Evolutionary conservation across 2,888 invertebrate genomes (phyloP), one percentile per base, ranked within the genome.

Genomic region (Automeris io): DNA sequence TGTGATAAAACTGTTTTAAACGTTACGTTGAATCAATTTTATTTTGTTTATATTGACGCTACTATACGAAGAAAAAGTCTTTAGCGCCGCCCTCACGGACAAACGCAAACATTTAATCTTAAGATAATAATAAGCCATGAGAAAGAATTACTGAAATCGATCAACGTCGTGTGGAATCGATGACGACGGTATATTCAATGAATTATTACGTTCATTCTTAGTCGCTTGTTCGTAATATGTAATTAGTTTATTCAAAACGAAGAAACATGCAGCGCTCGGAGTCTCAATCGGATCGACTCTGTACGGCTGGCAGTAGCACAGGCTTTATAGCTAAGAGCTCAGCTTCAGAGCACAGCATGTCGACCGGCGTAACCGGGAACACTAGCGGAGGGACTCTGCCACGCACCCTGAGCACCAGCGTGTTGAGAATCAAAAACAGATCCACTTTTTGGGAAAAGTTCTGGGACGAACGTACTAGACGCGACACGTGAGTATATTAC

Each of bases 401-500:
- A 2, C 86, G 93, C 45, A 93, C 93, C 7, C 88, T 92, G 47
- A 93, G 93, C 71, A 94, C 95, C 45, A 93, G 93, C 56, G 94
- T 93, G 24, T 89, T 95, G 36, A 88, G 94, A 58, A 91, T 93
- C 65, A 92, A 93, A 63, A 90, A 92, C 70, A 88, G 94, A 57
- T 91, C 92, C 45, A 90, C 92, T 33, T 95, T 95, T 75, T 95
- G 95, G 95, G 93, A 94, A 66, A 93, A 94, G 76, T 93, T 93
- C 79, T 92, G 91, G 90, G 90, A 91, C 56, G 90, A 92, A 52
- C 88, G 90, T 54, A 89, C 88, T 43, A 89, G 89, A 49, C 85
- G 91, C 51, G 91, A 91, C 70, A 90, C 88, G 92, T 92, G 88
- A 92, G 92, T 91, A 54, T 37, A 37, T 9, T 18, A 23, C 38